These are phyloP conservation scores for Akabosia matsudoensis DNA, from an alignment of 1,140 invertebrate genomes.

Conservation along the genomic window DNA sequence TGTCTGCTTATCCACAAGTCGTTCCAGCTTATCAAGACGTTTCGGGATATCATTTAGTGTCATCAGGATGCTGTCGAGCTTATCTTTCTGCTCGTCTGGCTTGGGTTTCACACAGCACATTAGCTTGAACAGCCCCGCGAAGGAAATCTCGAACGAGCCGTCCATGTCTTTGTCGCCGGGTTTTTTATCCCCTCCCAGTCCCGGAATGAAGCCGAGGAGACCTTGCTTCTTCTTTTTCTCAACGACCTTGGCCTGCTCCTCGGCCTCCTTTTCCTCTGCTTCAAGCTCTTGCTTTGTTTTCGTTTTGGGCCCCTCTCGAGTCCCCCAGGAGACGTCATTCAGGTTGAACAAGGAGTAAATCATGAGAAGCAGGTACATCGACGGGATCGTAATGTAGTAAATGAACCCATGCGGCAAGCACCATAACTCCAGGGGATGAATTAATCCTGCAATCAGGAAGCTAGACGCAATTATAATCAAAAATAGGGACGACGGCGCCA, in stretches of 20 bases:
- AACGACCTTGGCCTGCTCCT: slow-evolving; percentile 34
- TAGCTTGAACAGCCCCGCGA: slow-evolving; percentile 53
- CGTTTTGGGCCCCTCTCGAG: slow-evolving; percentile 63
- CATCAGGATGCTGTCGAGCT: slow-evolving; percentile 51
- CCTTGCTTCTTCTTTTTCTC: slow-evolving; percentile 39
- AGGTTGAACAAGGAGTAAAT: slow-evolving; percentile 88
- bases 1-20: slow-evolving; percentile 15
- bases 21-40: slow-evolving; percentile 49
- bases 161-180: slow-evolving; percentile 48
- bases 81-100: slow-evolving; percentile 49
- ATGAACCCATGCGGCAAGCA: slow-evolving; percentile 74
- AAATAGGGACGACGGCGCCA: slow-evolving; percentile 76
- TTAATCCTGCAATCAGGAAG: slow-evolving; percentile 65
- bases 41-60: slow-evolving; percentile 49
- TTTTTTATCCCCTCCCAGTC: not conserved
- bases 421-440: slow-evolving; percentile 65
- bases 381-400: slow-evolving; percentile 88
- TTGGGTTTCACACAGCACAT: slow-evolving; percentile 54
- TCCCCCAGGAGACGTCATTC: slow-evolving; percentile 71
- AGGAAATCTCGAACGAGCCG: slow-evolving; percentile 53
- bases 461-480: slow-evolving; percentile 62
- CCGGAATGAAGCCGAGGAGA: slow-evolving; percentile 34
- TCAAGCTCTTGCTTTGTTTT: slow-evolving; percentile 50
- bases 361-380: slow-evolving; percentile 88
- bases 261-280: slow-evolving; percentile 36